Base-by-base conservation (phyloP, 2,888 invertebrate species). In the Apoderus coryli region DNA sequence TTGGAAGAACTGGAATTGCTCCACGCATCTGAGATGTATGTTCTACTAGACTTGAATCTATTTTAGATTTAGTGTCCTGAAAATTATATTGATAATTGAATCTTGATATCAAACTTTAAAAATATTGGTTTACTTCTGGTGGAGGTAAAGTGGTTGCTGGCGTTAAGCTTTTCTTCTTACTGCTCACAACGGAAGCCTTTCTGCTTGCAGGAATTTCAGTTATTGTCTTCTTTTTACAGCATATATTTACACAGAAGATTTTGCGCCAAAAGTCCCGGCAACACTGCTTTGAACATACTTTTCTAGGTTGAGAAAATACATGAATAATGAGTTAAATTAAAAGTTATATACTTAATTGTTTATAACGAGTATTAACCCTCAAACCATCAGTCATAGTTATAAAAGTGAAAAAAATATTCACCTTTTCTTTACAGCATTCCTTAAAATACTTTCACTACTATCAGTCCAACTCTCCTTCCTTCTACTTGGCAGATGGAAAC, bases 1-100 rank as follows among this genome's bases (percentile, higher is more conserved):
- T 61, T 1, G 93, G 92, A 50, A 95, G 65, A 38, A 88, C 80
- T 0, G 95, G 93, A 41, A 95, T 86, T 15, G 90, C 90, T 13
- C 80, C 86, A 43, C 82, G 78, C 73, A 93, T 90, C 50, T 81
- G 68, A 2, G 89, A 88, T 36, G 71, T 72, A 53, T 81, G 79
- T 48, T 86, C 86, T 10, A 86, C 76, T 37, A 86, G 61, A 13
- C 76, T 71, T 0, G 72, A 63, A 47, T 85, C 85, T 40, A 86
- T 60, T 53, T 82, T 85, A 31, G 76, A 71, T 39, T 72, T 69
- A 1, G 65, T 71, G 41, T 82, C 82, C 81, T 82, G 56, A 1
- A 50, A 49, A 32, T 27, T n/a, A 19, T n/a, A n/a, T n/a, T n/a
- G n/a, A n/a, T n/a, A n/a, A n/a, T n/a, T n/a, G n/a, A 40, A 12